phyloP scores from a whole-genome alignment of 2,888 invertebrate species.

The Ectobius pallidus region DNA sequence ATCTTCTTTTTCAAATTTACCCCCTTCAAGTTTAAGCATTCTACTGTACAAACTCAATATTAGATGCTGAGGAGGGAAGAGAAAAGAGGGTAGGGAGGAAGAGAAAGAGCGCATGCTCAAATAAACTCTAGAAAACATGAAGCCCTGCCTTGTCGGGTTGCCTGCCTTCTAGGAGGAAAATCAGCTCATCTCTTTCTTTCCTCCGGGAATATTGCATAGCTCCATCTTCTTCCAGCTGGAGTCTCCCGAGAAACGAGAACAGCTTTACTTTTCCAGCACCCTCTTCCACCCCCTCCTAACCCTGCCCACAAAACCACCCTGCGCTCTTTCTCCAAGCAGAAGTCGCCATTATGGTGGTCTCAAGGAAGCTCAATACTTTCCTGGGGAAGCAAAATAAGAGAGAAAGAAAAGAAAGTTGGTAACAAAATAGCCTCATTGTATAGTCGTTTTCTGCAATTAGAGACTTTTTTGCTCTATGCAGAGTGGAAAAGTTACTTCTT shows the following conservation, averaged over 20 bases:
- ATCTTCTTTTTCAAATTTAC: not conserved
- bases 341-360: constrained; percentile 30
- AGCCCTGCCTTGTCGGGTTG: constrained; percentile 26
- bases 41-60: constrained; percentile 34
- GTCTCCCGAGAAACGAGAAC: constrained; percentile 28
- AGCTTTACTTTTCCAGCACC: constrained; percentile 23
- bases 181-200: constrained; percentile 8
- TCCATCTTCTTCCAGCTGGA: not conserved
- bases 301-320: constrained; percentile 1
- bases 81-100: constrained; percentile 4
- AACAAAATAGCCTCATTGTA: no score
- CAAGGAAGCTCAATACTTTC: constrained; percentile 24
- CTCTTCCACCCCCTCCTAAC: not conserved
- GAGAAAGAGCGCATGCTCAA: constrained; percentile 36
- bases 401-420: not conserved
- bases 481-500: no score
- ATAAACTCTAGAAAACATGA: constrained; percentile 35
- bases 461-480: no score
- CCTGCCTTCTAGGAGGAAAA: constrained; percentile 32
- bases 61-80: constrained; percentile 20
- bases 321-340: constrained; percentile 12
- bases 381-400: not conserved
- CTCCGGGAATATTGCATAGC: not conserved
- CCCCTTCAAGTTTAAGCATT: constrained; percentile 26
- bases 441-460: no score